Evolutionary conservation across 2,888 invertebrate species (phyloP), one percentile per base, ranked within the genome.

Genomic region (Plebejus argus): DNA sequence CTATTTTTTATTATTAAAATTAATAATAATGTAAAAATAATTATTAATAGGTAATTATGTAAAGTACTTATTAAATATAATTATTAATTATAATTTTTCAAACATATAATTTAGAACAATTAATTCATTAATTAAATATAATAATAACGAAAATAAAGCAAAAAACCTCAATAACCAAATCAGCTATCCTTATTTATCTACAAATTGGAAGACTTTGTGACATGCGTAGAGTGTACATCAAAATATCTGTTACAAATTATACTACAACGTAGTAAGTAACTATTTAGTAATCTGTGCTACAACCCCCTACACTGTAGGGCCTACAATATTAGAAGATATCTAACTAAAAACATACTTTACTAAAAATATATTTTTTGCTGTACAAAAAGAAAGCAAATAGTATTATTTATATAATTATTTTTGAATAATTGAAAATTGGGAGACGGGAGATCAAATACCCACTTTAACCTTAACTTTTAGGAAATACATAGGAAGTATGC

Each of bases 1-100:
- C 79, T 83, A 82, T 80, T 80, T 83, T 81, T 53, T 76, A 83
- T 82, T 84, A 76, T 45, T 70, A 58, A 72, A 76, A 78, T 28
- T 78, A 71, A 78, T 78, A 77, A 12, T 23, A 5, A 66, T 33
- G 0, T 53, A 53, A 18, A 7, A 39, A 45, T 15, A 49, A 5
- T 53, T 53, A 18, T 53, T 53, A 12, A 18, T 53, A 53, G 18
- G 53, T 53, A 53, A 18, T 53, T 53, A 58, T 58, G 15, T 18
- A 53, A 53, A 18, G 53, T 5, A 18, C 18, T 53, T 5, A 18
- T 53, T 53, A 53, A 53, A 53, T n/a, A n/a, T n/a, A 53, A 0
- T 18, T 18, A 53, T 18, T 18, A 10, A 45, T 45, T 53, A 15
- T 18, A 5, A 49, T 53, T 18, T 53, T 18, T 18, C 53, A 4